Percentiles rank a stretch among this genome's conserved stretches.
These are phyloP conservation scores for Papio anubis DNA, from an alignment of 2,113 vertebrate genomes.

Conservation along the genomic window DNA sequence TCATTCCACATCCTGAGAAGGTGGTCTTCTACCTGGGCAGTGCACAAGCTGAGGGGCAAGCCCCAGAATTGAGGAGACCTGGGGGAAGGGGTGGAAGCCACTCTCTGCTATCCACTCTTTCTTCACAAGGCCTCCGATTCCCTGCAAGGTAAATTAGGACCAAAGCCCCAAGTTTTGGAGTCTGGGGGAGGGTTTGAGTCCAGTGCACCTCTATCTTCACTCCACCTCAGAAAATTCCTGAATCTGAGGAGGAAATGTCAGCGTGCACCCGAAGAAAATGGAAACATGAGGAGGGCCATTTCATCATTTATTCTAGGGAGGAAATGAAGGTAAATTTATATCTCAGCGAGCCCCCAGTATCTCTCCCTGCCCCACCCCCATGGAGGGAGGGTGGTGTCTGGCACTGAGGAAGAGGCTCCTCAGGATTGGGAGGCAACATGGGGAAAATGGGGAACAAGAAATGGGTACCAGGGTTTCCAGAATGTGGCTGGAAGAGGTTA, in stretches of 20 bases:
- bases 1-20: not conserved
- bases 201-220: not conserved
- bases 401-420: not conserved
- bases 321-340: not conserved
- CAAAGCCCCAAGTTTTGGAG: not conserved
- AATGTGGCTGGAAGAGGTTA: not conserved
- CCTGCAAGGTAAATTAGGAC: not conserved
- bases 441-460: not conserved
- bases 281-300: not conserved
- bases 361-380: not conserved
- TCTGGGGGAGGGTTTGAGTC: not conserved
- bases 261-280: constrained; percentile 22
- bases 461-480: constrained; percentile 1
- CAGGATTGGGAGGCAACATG: not conserved
- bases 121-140: not conserved
- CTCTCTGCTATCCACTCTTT: not conserved
- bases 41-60: not conserved
- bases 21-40: not conserved
- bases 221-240: not conserved
- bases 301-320: constrained; percentile 48
- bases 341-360: not conserved
- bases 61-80: not conserved
- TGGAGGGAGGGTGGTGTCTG: not conserved
- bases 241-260: not conserved
- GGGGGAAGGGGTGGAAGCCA: not conserved